Base-by-base conservation (phyloP, 2,113 vertebrate species). In the Pterocles burchelli region DNA sequence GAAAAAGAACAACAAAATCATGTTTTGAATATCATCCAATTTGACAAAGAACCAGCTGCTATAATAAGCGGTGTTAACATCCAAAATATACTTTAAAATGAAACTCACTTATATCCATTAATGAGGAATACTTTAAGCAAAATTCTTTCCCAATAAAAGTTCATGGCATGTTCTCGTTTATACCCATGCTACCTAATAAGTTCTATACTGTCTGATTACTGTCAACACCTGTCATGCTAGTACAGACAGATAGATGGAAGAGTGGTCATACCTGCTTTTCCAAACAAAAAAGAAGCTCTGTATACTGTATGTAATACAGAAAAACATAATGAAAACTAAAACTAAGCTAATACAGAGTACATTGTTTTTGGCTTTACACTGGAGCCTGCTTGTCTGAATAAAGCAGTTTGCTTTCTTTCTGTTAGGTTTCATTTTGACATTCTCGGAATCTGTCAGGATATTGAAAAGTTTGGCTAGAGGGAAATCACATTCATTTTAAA, bases 1-100 rank as follows among this genome's bases (percentile, higher is more conserved):
- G 86, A 65, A 96, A 95, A 96, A 92, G 87, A 94, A 93, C 94
- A 96, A 95, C 92, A 86, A 91, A 80, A 94, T 92, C 61, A 16
- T 55, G 46, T 41, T 96, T 95, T 88, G 96, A 96, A 82, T 79
- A 84, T 75, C 83, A 94, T 95, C 77, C 75, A 90, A 68, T 82
- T n/a, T 94, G 90, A 95, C 59, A 93, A 91, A 78, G 85, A 93
- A 93, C 49, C 77, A 90, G 78, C 54, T 96, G 90, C 82, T 92
- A 20, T 51, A 92, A 70, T 72, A 93, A 96, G 28, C 10, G 25
- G 33, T 91, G 46, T 93, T 63, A 90, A 89, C 81, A 86, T 93
- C 66, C 59, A 66, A 83, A 89, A 93, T 65, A 17, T 49, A 71
- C 46, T 87, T 92, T 33, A 70, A 80, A 91, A 82, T 73, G 59